Evolutionary conservation across 2,797 vertebrate genomes (phyloP), one percentile per base, ranked within the genome.

Genomic region (Typhlichthys eigenmanni): DNA sequence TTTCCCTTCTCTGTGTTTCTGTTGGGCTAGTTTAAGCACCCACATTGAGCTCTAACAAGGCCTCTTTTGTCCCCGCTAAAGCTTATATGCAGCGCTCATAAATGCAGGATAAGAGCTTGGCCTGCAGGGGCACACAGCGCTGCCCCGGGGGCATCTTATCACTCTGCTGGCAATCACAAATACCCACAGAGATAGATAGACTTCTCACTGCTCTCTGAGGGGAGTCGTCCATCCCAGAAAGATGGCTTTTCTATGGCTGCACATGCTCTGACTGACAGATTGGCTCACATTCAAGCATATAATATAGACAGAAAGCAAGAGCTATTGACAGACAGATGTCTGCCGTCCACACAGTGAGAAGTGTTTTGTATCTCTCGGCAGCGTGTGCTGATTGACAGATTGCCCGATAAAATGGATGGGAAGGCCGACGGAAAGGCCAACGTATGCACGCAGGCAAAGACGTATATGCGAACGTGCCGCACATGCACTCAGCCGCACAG

Each of bases 41-140:
- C 82, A 77, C 79, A 80, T 85, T 83, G 86, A 84, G 81, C 80
- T 81, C 76, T 87, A 85, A 88, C 86, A 88, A 79, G 79, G 83
- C 69, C n/a, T 55, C 85, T 85, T 88, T 88, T 87, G 87, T 87
- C 80, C 78, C 60, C 73, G 83, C 83, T 84, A 81, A 87, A 85
- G 74, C 83, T 83, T 75, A 69, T 47, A 80, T 76, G 80, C 84
- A 83, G 81, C 70, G 38, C 70, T 87, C 85, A 85, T 86, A 83
- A 83, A 73, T 64, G 65, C 66, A 13, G 65, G 60, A 75, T 83
- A 77, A 79, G 75, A 85, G 84, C 76, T 45, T 61, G 76, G 87
- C 78, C 82, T 79, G 84, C 78, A 55, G 13, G 75, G 86, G 82
- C 85, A 81, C 79, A 78, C 76, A 84, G 78, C 38, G 4, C 74